Conservation (phyloP, 2,797 vertebrate species). For the Myotis vivesi region DNA sequence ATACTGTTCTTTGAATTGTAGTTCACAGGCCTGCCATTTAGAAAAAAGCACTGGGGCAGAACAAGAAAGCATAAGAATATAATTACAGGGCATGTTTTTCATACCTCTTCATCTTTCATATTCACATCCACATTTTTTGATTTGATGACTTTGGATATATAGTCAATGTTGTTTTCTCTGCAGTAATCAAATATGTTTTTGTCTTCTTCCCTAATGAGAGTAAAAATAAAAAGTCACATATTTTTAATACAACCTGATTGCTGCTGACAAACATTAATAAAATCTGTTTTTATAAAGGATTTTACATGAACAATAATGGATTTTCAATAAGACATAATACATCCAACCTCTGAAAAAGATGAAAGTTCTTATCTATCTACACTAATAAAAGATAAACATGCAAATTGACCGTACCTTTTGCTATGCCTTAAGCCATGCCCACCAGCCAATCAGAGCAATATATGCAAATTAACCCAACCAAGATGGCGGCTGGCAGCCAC, state of each 20-base stretch:
- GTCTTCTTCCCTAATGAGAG: conserved; percentile 93
- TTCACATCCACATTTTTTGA: conserved; percentile 93
- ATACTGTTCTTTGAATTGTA: background rate
- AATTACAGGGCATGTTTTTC: conserved; percentile 37
- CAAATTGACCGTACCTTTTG: no score
- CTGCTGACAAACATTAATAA: conserved; percentile 48
- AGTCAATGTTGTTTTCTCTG: conserved; percentile 97
- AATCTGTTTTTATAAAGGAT: conserved; percentile 35
- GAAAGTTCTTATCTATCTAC: background rate
- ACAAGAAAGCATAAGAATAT: conserved; percentile 7
- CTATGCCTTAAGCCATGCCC: no score
- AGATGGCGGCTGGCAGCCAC: no score
- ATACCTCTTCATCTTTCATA: conserved; percentile 95
- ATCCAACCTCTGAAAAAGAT: conserved; percentile 39
- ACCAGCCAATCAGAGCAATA: no score
- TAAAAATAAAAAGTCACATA: conserved; percentile 55
- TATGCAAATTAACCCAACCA: no score
- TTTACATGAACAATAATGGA: background rate
- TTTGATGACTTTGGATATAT: conserved; percentile 91
- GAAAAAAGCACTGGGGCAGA: background rate
- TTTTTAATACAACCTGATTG: conserved; percentile 53
- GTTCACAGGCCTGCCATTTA: background rate
- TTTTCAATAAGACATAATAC: background rate
- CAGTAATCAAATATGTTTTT: conserved; percentile 99
- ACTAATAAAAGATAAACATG: no score